Base-by-base conservation (phyloP, 2,113 vertebrate species). In the Pyxicephalus adspersus region DNA sequence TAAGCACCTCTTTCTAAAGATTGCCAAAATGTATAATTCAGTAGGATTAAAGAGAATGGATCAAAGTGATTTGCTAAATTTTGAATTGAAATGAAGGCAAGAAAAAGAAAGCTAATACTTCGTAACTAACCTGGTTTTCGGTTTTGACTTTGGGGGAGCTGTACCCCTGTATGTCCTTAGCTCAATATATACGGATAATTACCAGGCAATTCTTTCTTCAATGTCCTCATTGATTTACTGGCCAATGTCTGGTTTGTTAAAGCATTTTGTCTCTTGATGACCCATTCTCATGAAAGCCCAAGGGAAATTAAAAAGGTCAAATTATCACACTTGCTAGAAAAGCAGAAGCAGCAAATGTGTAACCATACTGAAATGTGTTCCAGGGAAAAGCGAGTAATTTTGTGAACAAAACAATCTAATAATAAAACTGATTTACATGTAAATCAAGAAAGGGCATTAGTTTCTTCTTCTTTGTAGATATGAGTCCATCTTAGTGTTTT, bases 301-400 rank as follows among this genome's bases (percentile, higher is more conserved):
- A 38, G 76, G 76, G 76, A 78, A 78, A 78, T 78, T 78, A 78
- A 67, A 77, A 67, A 78, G 76, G 76, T 78, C 64, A 78, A 67
- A 78, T 67, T 68, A 67, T 78, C 76, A 68, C 64, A 67, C 54
- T 78, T 67, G 52, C 29, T 67, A 54, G 45, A 28, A 66, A 77
- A 66, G 63, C 76, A 52, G 25, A 64, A 77, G 63, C 18, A 34
- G 76, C 64, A 78, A 58, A 38, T 54, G 52, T 57, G 76, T 77
- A 66, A 34, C 51, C 38, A 26, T 67, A 26, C 52, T 45, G 25
- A 57, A 78, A 78, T 22, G 52, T 52, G 58, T 67, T 78, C 23
- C 19, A 45, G 57, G 38, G 28, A 58, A 52, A 55, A 54, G 13
- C 58, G 50, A 64, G 58, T 31, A 67, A 78, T 78, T 78, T 55